These are phyloP conservation scores for Grus americana DNA, from an alignment of 2,113 vertebrate genomes.

Conservation along the genomic window DNA sequence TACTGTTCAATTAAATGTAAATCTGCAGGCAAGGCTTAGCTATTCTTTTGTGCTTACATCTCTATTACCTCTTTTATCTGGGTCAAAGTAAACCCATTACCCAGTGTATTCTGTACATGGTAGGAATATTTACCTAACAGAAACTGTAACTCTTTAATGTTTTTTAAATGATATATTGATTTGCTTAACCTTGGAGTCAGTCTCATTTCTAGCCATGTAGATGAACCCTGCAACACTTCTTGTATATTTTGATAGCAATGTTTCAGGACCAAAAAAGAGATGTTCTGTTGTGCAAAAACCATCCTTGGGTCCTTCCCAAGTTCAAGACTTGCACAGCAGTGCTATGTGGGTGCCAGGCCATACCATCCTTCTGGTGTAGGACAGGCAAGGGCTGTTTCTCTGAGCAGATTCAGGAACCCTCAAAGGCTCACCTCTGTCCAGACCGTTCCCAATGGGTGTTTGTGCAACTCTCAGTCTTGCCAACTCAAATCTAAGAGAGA, in stretches of 20 bases:
- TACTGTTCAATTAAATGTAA: neutral
- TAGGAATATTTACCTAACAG: neutral
- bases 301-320: neutral
- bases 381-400: neutral
- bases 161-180: neutral
- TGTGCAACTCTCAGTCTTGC: neutral
- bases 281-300: neutral
- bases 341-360: neutral
- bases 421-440: neutral
- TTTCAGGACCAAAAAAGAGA: neutral
- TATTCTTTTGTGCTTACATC: neutral
- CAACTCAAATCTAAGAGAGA: neutral
- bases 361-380: neutral
- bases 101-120: neutral
- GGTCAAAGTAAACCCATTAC: neutral
- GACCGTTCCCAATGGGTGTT: accelerated
- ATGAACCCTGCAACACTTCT: neutral
- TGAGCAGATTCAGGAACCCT: neutral
- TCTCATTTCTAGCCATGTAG: neutral
- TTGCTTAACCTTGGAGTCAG: neutral
- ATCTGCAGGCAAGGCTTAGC: neutral
- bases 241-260: neutral
- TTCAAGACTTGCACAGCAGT: neutral
- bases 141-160: neutral
- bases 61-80: neutral